Evolutionary conservation across 2,113 vertebrate species (phyloP).

Genomic region (Colius striatus): DNA sequence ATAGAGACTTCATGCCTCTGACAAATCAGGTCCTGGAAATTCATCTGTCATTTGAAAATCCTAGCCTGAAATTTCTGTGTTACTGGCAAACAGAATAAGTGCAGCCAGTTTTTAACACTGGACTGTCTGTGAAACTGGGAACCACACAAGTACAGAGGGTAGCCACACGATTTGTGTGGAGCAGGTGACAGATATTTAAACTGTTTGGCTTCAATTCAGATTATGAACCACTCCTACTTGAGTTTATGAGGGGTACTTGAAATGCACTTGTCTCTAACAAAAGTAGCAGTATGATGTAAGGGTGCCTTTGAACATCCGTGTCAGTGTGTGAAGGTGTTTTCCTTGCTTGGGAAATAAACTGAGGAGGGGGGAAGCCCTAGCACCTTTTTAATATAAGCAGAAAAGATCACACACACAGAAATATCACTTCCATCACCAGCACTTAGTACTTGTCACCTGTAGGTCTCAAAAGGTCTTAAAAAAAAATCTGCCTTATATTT

Average conservation of each 20-base stretch:
- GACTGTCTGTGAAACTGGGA: not conserved
- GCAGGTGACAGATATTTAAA: constrained; percentile 38
- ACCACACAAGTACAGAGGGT: not conserved
- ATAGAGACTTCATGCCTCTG: not conserved
- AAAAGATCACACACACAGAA: not conserved
- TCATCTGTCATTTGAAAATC: not conserved
- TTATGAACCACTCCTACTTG: constrained; percentile 58
- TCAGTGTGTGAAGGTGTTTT: constrained; percentile 51
- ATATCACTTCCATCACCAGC: not conserved
- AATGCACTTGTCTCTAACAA: constrained; percentile 47
- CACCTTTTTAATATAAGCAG: not conserved
- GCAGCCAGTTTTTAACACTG: not conserved
- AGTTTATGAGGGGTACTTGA: constrained; percentile 63
- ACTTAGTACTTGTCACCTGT: not conserved
- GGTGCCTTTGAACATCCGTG: constrained; percentile 10
- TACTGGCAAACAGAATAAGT: not conserved
- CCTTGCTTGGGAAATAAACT: constrained; percentile 1
- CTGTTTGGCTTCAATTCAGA: constrained; percentile 50
- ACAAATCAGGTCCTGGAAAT: not conserved
- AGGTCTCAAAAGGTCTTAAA: not conserved
- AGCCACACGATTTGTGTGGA: not conserved
- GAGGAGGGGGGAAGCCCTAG: not conserved
- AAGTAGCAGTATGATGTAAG: constrained; percentile 48
- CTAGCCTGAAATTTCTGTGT: not conserved
- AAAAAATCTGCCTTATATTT: not conserved